Base-by-base conservation (phyloP, 1,140 invertebrate genomes). In the Dendroctonus ponderosae region DNA sequence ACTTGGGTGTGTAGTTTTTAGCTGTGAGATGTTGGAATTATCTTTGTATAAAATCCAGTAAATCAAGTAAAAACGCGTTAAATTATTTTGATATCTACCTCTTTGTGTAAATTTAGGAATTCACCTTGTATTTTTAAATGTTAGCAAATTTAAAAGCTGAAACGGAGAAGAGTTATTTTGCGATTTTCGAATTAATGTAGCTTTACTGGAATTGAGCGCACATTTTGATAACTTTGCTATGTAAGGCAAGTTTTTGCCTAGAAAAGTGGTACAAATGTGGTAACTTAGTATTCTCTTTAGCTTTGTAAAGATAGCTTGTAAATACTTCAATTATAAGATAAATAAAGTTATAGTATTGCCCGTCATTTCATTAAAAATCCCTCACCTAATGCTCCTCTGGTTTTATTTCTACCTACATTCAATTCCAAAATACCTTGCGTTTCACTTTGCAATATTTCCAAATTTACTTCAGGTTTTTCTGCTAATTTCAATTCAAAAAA, bases 211-310 rank as follows among this genome's bases (percentile, higher is more conserved):
- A 42, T n/a, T 14, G 15, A 56, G n/a, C 7, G n/a, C 38, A 7
- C 43, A 48, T 14, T 63, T 52, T 39, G 26, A 65, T 48, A 38
- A 50, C 54, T 51, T 48, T 57, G 63, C 39, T 65, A 57, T 38
- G 41, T 65, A 65, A 50, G 42, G 41, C 46, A 59, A 11, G 11
- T 54, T 61, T 54, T 61, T 52, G 12, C 15, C 15, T 52, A 53
- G 12, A 53, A 53, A 26, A 26, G 26, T 26, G 26, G 26, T 26
- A 26, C 26, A 26, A 26, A 26, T 26, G 26, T 26, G 26, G 1
- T 26, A 26, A 26, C 26, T 26, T 26, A 26, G 26, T 26, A 26
- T 26, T 26, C 26, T 26, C 26, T 26, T 26, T 26, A 26, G 26
- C 26, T 26, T 26, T 26, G 26, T 26, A 26, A 26, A 26, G 26